Conservation (phyloP, 2,888 invertebrate genomes). For the Cetonia aurata region DNA sequence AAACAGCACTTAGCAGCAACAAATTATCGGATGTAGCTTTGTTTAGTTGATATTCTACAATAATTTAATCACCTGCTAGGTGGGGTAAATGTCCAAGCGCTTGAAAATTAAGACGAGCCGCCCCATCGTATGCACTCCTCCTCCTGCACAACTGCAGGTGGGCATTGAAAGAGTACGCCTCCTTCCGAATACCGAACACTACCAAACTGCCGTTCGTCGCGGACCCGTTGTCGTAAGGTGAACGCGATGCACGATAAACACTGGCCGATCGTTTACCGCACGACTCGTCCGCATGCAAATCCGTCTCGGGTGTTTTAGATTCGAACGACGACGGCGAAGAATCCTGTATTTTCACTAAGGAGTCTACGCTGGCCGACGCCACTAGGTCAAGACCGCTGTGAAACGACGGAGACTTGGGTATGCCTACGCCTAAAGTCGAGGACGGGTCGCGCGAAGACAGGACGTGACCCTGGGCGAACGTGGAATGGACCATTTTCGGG, state of each 20-base stretch:
- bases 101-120: constrained; percentile 48
- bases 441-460: constrained; percentile 57
- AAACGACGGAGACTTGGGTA: constrained; percentile 90
- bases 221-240: not conserved
- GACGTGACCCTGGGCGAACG: constrained; percentile 65
- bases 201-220: constrained; percentile 7
- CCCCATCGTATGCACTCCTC: constrained; percentile 10
- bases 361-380: constrained; percentile 70
- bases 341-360: constrained; percentile 47
- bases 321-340: constrained; percentile 50
- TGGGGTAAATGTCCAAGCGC: constrained; percentile 69
- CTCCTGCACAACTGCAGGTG: constrained; percentile 10
- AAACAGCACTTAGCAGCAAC: too few relatives aligned
- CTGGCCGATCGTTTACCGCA: constrained; percentile 38
- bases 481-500: constrained; percentile 64
- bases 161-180: constrained; percentile 4
- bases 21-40: too few relatives aligned
- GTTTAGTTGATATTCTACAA: not conserved
- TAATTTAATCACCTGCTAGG: constrained; percentile 68
- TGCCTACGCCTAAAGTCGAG: constrained; percentile 73
- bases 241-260: not conserved
- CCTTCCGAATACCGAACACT: constrained; percentile 18
- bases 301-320: constrained; percentile 25
- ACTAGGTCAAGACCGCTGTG: constrained; percentile 88
- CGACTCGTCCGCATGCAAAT: constrained; percentile 44